Conservation (phyloP, 2,113 vertebrate genomes). For the Carassius auratus region DNA sequence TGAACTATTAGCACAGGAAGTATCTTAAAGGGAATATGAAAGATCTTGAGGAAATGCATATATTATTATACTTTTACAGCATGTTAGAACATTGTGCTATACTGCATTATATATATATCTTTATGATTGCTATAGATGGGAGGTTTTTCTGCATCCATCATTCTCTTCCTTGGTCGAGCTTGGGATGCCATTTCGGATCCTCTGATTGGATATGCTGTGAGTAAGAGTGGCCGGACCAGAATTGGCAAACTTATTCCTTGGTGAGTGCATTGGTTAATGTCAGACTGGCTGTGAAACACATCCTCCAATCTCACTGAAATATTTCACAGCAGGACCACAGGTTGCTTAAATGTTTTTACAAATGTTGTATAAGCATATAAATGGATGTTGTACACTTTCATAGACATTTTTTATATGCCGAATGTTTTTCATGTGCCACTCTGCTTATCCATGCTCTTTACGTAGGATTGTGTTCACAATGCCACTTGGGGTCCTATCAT, state of each 20-base stretch:
- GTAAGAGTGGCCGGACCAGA: constrained; percentile 64
- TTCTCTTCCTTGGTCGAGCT: constrained; percentile 68
- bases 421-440: background rate
- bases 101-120: background rate
- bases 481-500: constrained; percentile 65
- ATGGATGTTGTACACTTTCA: background rate
- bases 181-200: constrained; percentile 73
- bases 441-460: background rate
- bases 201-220: constrained; percentile 66
- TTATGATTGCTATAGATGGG: constrained; percentile 52
- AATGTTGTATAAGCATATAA: background rate
- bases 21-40: too few species aligned
- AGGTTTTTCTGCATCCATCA: constrained; percentile 64
- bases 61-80: too few species aligned
- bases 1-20: too few species aligned
- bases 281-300: too few species aligned
- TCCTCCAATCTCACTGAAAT: constrained; percentile 12
- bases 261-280: constrained; percentile 59
- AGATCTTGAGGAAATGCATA: too few species aligned
- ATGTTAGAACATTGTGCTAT: background rate
- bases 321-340: background rate
- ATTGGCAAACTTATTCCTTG: constrained; percentile 68
- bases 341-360: background rate
- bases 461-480: constrained; percentile 63
- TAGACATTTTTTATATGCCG: background rate